These are phyloP conservation scores for Pharmacophagus antenor DNA, from an alignment of 2,888 invertebrate species.

Conservation along the genomic window DNA sequence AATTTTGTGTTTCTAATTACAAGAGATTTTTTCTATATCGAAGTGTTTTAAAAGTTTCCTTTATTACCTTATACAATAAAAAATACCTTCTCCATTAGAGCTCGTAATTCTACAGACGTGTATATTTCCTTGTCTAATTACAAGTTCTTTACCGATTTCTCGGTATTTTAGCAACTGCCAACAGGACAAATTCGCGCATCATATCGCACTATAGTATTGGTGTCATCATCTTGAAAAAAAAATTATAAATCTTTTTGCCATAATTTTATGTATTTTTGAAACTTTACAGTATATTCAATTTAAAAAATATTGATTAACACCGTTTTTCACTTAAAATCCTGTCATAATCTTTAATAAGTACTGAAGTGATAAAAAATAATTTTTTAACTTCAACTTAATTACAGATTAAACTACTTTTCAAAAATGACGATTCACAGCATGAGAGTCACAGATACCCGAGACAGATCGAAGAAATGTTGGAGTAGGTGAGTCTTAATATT, in stretches of 20 bases:
- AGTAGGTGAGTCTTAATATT: conserved; percentile 50
- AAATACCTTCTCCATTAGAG: background rate
- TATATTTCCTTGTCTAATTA: conserved; percentile 2
- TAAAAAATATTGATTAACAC: background rate
- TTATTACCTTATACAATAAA: no score
- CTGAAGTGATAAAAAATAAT: background rate
- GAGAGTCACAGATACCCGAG: conserved; percentile 62
- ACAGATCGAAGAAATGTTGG: conserved; percentile 49
- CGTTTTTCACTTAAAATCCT: no score
- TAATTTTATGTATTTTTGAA: no score
- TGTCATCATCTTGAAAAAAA: no score
- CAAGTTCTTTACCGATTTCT: background rate
- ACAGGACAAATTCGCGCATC: background rate
- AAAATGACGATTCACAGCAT: conserved; percentile 69
- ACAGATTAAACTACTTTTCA: conserved; percentile 22
- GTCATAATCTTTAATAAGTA: background rate
- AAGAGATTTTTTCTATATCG: no score
- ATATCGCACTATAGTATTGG: background rate
- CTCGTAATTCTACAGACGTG: no score
- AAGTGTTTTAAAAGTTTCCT: no score
- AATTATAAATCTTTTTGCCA: no score
- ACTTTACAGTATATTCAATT: no score
- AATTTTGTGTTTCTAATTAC: no score
- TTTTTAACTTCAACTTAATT: conserved; percentile 7
- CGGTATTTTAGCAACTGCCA: background rate